Conservation (phyloP, 2,888 invertebrate genomes). For the Drosophila borealis region DNA sequence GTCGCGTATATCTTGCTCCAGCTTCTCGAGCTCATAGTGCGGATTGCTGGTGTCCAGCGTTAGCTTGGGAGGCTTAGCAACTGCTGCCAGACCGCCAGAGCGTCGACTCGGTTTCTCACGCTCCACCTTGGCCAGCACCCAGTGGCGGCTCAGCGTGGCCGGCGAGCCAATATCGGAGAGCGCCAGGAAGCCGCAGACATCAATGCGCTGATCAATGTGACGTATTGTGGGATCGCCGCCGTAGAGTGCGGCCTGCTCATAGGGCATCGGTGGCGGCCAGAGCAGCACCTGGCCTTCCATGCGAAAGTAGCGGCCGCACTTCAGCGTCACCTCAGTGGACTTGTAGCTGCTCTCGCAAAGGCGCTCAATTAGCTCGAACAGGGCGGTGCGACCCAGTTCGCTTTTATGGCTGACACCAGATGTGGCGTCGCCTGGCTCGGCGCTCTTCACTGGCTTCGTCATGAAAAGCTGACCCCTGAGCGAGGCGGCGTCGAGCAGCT, state of each 20-base stretch:
- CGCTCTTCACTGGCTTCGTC: conserved; percentile 71
- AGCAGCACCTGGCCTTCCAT: conserved; percentile 90
- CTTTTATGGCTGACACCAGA: conserved; percentile 74
- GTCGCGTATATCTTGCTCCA: conserved; percentile 83
- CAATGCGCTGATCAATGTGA: conserved; percentile 89
- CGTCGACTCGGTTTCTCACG: conserved; percentile 85
- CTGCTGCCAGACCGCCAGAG: conserved; percentile 72
- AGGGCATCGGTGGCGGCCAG: conserved; percentile 89
- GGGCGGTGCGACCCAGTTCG: conserved; percentile 80
- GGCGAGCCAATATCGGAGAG: conserved; percentile 96
- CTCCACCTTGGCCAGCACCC: conserved; percentile 91
- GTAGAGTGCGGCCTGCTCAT: conserved; percentile 52
- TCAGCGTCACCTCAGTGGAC: conserved; percentile 89
- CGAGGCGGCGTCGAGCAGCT: conserved; percentile 91
- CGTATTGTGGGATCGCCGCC: conserved; percentile 43
- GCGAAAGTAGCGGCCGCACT: conserved; percentile 88
- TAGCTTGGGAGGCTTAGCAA: conserved; percentile 83
- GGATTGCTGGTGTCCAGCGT: conserved; percentile 67
- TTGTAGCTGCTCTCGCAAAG: conserved; percentile 90
- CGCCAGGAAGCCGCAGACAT: conserved; percentile 95
- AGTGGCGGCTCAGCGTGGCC: conserved; percentile 94
- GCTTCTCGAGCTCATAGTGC: conserved; percentile 82
- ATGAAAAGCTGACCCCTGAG: conserved; percentile 86
- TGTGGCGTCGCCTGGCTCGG: conserved; percentile 6
- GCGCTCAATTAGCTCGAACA: conserved; percentile 87